A percentile compares a stretch with the other conserved stretches of the same genome.
These are phyloP conservation scores for Drosophila nr. fundita DNA, from an alignment of 2,888 invertebrate genomes.

Conservation along the genomic window DNA sequence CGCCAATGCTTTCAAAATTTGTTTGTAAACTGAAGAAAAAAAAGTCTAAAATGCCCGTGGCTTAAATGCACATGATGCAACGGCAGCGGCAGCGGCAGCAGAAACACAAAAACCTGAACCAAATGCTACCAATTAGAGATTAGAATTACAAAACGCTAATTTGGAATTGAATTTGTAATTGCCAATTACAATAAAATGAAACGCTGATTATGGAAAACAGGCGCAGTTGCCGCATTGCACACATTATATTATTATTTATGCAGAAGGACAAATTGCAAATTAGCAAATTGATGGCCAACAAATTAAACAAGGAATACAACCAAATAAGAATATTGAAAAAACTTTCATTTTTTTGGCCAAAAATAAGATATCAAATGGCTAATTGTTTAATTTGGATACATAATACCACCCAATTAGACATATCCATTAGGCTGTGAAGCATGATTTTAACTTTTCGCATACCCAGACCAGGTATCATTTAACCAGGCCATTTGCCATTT, in stretches of 20 bases:
- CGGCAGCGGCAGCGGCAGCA: neutral
- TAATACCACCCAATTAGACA: constrained; percentile 47
- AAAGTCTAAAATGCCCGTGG: constrained; percentile 45
- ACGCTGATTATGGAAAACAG: constrained; percentile 1
- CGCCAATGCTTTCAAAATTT: constrained; percentile 11
- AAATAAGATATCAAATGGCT: constrained; percentile 33
- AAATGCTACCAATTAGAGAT: constrained; percentile 58
- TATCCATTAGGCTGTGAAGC: constrained; percentile 31
- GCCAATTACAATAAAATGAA: constrained; percentile 36
- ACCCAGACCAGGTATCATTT: constrained; percentile 34
- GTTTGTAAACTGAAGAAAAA: constrained; percentile 21
- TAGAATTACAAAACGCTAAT: constrained; percentile 64
- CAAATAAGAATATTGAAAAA: neutral
- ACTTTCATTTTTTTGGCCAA: neutral
- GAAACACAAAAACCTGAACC: constrained; percentile 22
- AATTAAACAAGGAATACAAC: neutral
- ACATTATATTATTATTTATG: constrained; percentile 17
- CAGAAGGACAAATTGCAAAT: constrained; percentile 11
- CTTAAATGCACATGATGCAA: constrained; percentile 30
- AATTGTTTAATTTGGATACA: constrained; percentile 12
- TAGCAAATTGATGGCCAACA: constrained; percentile 15
- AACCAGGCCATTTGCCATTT: constrained; percentile 1
- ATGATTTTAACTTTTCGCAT: constrained; percentile 11
- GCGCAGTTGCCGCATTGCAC: constrained; percentile 16
- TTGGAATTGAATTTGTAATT: constrained; percentile 74